Conservation (phyloP, 1,140 invertebrate genomes). For the Cydia strobilella region DNA sequence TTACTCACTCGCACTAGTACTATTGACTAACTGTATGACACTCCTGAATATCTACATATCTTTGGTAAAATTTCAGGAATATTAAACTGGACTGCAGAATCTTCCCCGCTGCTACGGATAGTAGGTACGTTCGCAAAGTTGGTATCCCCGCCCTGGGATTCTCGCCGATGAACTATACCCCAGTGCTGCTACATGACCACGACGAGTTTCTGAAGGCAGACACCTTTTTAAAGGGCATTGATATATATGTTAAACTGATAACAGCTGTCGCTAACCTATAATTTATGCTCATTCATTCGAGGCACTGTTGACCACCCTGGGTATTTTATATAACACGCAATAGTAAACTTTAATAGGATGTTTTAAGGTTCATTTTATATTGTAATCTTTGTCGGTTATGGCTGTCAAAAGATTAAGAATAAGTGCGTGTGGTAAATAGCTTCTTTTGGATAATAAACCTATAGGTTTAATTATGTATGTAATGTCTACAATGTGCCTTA, state of each 20-base stretch:
- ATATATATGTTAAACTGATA: conserved; percentile 84
- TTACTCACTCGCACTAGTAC: too few species aligned
- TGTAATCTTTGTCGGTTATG: background rate
- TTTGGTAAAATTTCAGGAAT: conserved; percentile 45
- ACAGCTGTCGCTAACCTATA: conserved; percentile 77
- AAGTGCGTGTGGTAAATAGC: background rate
- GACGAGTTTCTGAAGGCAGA: conserved; percentile 87
- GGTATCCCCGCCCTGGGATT: conserved; percentile 91
- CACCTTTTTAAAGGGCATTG: conserved; percentile 86
- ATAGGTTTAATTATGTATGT: background rate
- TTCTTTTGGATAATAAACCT: background rate
- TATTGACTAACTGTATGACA: background rate
- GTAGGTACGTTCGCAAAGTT: conserved; percentile 74
- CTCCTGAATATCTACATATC: background rate
- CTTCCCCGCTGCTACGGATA: conserved; percentile 75
- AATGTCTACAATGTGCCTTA: conserved; percentile 3
- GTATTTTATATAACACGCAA: too few species aligned
- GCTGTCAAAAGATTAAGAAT: background rate
- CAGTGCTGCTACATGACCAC: conserved; percentile 88
- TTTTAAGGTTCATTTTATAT: background rate
- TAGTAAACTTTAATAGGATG: too few species aligned
- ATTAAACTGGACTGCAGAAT: conserved; percentile 64
- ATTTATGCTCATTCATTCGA: too few species aligned
- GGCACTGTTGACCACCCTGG: too few species aligned
- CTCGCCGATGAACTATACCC: conserved; percentile 91